Evolutionary conservation across 2,888 invertebrate species (phyloP).

Genomic region (Drosophila heteroneura): DNA sequence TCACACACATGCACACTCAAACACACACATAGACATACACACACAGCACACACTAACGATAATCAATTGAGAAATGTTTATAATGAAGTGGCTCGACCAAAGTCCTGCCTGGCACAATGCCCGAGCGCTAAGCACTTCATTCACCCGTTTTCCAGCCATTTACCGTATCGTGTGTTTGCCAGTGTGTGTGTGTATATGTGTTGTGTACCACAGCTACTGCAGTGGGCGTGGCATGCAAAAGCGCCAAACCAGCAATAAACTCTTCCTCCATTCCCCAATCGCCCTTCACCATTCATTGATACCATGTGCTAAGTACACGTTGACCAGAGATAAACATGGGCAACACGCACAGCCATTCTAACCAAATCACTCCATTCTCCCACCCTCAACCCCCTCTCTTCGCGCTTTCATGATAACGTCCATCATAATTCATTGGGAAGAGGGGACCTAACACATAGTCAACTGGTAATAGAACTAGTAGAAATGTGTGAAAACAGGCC

Average conservation of each 20-base stretch:
- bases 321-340: slow-evolving; percentile 75
- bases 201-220: slow-evolving; percentile 1
- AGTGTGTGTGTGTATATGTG: slow-evolving; percentile 1
- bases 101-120: slow-evolving; percentile 62
- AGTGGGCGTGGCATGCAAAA: slow-evolving; percentile 70
- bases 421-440: slow-evolving; percentile 68
- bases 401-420: slow-evolving; percentile 70
- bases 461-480: slow-evolving; percentile 10
- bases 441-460: slow-evolving; percentile 19
- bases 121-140: slow-evolving; percentile 69
- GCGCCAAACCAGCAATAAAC: slow-evolving; percentile 68
- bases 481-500: slow-evolving; percentile 8
- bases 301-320: slow-evolving; percentile 75
- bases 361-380: slow-evolving; percentile 34
- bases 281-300: slow-evolving; percentile 35
- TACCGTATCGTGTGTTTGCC: slow-evolving; percentile 29
- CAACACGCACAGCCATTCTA: slow-evolving; percentile 53
- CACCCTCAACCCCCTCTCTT: slow-evolving; percentile 3
- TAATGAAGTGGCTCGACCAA: slow-evolving; percentile 76
- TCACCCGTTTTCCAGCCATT: slow-evolving; percentile 48
- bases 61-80: slow-evolving; percentile 82
- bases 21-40: slow-evolving; percentile 12
- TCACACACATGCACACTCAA: slow-evolving; percentile 58
- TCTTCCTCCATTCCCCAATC: slow-evolving; percentile 11
- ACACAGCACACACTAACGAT: slow-evolving; percentile 64